Evolutionary conservation across 2,888 invertebrate species (phyloP).

Genomic region (Scelioninae gen. 1): DNA sequence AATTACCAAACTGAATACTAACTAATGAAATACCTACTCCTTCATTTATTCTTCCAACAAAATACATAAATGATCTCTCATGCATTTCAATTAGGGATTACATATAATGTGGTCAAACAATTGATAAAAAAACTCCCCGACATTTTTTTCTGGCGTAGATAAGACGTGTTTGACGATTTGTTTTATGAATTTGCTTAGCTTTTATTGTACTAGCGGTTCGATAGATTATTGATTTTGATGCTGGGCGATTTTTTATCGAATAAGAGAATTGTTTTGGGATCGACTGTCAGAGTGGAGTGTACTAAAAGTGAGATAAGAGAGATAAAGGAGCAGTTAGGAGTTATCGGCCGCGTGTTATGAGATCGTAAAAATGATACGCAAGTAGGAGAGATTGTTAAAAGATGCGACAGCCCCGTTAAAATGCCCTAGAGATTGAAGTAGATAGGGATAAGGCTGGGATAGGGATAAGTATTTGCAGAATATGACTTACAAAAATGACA

Average conservation of each 20-base stretch:
- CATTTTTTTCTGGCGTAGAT: conserved; percentile 20
- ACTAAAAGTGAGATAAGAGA: conserved; percentile 1
- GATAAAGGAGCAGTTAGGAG: conserved; percentile 33
- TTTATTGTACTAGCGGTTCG: conserved; percentile 20
- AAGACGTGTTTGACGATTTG: conserved; percentile 46
- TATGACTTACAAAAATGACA: too few relatives aligned
- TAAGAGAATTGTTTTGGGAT: conserved; percentile 25
- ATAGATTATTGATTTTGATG: conserved; percentile 41
- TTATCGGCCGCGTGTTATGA: conserved; percentile 29
- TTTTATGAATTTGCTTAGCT: conserved; percentile 53
- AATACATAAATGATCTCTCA: too few relatives aligned
- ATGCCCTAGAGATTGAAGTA: conserved; percentile 16
- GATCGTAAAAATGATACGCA: conserved; percentile 50
- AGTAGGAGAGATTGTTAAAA: conserved; percentile 40
- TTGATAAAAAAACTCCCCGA: neutral
- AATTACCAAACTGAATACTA: too few relatives aligned
- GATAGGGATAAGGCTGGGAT: too few relatives aligned
- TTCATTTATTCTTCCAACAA: too few relatives aligned
- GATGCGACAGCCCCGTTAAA: conserved; percentile 40
- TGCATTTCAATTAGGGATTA: too few relatives aligned
- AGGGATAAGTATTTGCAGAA: too few relatives aligned
- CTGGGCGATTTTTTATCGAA: conserved; percentile 20
- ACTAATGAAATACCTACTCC: too few relatives aligned
- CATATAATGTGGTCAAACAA: too few relatives aligned
- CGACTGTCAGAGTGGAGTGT: neutral